phyloP scores from a whole-genome alignment of 2,797 vertebrate species.

The Alcedo quadribrachys region DNA sequence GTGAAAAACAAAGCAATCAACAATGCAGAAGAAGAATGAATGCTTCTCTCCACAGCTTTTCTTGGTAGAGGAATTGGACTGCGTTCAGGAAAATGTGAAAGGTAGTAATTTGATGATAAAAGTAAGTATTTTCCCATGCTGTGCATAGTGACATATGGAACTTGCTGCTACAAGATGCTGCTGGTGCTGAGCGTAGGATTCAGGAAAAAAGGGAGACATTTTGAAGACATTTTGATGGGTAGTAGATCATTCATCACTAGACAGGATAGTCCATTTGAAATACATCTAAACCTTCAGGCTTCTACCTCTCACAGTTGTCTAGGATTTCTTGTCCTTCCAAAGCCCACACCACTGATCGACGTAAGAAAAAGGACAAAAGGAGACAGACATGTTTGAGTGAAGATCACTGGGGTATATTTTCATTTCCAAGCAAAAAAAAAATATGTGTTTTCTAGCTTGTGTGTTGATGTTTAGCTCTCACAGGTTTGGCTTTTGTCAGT shows the following conservation, averaged over 20 bases:
- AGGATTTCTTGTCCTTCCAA: background rate
- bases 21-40: background rate
- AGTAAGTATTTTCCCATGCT: background rate
- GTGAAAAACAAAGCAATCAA: background rate
- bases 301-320: background rate
- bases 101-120: constrained; percentile 1
- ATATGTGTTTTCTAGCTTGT: background rate
- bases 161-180: background rate
- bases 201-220: background rate
- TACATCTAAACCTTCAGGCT: background rate
- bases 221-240: constrained; percentile 10
- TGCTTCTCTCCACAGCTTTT: background rate
- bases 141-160: background rate
- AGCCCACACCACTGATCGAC: background rate
- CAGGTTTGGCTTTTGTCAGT: background rate
- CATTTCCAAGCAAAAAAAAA: constrained; percentile 26
- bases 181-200: background rate
- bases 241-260: background rate
- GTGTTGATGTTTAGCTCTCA: background rate
- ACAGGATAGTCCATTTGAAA: background rate
- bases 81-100: background rate
- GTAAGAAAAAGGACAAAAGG: constrained; percentile 1
- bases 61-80: background rate
- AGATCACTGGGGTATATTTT: background rate
- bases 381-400: background rate